These are phyloP conservation scores for Falco cherrug DNA, from an alignment of 2,797 vertebrate genomes.

Conservation along the genomic window DNA sequence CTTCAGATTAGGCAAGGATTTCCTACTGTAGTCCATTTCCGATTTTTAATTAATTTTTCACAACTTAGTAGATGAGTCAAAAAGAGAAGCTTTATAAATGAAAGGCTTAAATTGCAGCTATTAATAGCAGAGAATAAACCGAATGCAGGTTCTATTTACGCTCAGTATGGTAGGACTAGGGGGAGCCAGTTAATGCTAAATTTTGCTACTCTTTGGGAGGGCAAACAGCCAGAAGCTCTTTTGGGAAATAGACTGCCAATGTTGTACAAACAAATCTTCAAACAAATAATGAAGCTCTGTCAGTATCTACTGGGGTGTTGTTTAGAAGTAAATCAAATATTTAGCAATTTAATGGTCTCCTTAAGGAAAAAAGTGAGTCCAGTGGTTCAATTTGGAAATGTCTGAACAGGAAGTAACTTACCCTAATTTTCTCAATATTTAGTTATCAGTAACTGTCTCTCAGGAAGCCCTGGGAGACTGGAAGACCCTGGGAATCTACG, in stretches of 20 bases:
- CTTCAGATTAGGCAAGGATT: neutral
- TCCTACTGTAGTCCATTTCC: neutral
- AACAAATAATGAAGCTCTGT: neutral
- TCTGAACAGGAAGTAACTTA: neutral
- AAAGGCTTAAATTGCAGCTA: neutral
- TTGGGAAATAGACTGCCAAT: neutral
- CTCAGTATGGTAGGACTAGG: neutral
- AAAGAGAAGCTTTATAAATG: neutral
- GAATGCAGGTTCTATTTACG: neutral
- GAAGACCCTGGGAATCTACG: neutral
- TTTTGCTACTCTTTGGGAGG: neutral
- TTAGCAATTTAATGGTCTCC: neutral
- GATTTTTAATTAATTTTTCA: neutral
- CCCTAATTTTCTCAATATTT: neutral
- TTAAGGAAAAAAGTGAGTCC: neutral
- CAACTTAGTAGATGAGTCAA: neutral
- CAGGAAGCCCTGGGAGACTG: neutral
- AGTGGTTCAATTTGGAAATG: neutral
- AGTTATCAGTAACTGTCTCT: neutral
- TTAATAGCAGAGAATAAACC: neutral
- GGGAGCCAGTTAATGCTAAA: neutral
- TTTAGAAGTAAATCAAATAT: conserved; percentile 11
- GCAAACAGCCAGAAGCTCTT: neutral
- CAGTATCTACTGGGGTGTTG: neutral
- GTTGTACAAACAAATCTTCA: neutral